These are phyloP conservation scores for Metridium senile DNA, from an alignment of 92 coral and sea anemone species.

Conservation along the genomic window DNA sequence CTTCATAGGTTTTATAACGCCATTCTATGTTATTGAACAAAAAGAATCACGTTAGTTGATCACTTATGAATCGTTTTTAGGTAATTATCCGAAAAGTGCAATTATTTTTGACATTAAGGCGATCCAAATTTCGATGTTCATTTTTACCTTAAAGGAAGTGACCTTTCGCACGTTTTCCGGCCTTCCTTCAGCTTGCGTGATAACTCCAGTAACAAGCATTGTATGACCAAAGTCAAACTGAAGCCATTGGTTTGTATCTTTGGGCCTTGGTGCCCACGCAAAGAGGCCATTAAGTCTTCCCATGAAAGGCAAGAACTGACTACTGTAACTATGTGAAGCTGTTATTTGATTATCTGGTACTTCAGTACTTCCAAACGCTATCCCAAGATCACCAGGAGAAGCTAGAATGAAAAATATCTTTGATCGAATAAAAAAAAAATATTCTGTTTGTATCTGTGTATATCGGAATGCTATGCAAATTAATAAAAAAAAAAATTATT, in stretches of 20 bases:
- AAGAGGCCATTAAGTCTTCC: constrained; percentile 12
- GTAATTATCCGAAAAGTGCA: no score
- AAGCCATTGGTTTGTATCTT: constrained; percentile 6
- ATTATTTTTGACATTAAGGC: no score
- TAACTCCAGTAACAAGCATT: constrained; percentile 16
- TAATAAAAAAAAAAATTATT: no score
- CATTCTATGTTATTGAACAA: no score
- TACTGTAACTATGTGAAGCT: background rate
- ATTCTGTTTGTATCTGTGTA: background rate
- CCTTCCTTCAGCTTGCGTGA: constrained; percentile 27
- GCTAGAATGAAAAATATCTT: background rate
- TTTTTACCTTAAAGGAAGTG: no score
- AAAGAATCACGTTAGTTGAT: no score
- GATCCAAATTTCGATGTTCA: no score
- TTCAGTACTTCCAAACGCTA: constrained; percentile 12
- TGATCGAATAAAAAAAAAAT: no score
- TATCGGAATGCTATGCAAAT: background rate
- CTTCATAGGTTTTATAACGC: no score
- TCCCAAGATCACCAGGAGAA: constrained; percentile 26
- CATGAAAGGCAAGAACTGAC: background rate
- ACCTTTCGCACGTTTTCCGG: no score
- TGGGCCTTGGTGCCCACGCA: background rate
- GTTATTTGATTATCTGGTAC: constrained; percentile 17
- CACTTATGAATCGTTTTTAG: no score
- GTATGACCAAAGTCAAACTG: constrained; percentile 19